Base-by-base conservation (phyloP, 2,113 vertebrate genomes). In the Lophura nycthemera region DNA sequence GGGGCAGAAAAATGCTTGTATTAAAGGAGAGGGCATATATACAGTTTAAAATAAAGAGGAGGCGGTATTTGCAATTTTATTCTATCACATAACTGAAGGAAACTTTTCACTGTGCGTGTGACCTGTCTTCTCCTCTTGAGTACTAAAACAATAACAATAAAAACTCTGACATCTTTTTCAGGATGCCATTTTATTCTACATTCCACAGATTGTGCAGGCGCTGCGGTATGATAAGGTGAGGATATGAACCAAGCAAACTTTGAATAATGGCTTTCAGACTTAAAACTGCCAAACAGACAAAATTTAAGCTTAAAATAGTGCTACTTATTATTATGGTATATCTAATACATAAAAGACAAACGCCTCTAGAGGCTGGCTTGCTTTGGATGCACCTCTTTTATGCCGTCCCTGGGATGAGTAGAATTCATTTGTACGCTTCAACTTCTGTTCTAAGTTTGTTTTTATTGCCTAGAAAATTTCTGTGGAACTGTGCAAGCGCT, bases 121-220 rank as follows among this genome's bases (percentile, higher is more conserved):
- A 76, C 40, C 47, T 42, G 18, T 65, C 57, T 70, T 89, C 22
- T 83, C 57, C 21, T 83, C 57, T 2, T 2, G 3, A 13, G 29
- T 76, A 14, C 47, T 78, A 15, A 67, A 86, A 20, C 14, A 52
- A 4, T 30, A 36, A 17, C n/a, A 64, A 13, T 54, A 78, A 86
- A 74, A 27, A 8, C 18, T 18, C 69, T 86, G 57, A 61, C 36
- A 15, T 67, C 43, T 78, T 50, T 81, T 90, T 45, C 95, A 99
- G 99, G 99, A 99, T 71, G 99, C 99, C 61, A 99, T 99, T 97
- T 98, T 99, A 90, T 99, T 99, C 97, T 99, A 99, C 97, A 99
- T 99, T 95, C 99, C 99, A 72, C 99, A 99, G 94, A 99, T 99
- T 38, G 99, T 99, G 66, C 99, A 99, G 94, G 99, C 99, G 8